Base-by-base conservation (phyloP, 2,113 vertebrate genomes). In the Pituophis catenifer region DNA sequence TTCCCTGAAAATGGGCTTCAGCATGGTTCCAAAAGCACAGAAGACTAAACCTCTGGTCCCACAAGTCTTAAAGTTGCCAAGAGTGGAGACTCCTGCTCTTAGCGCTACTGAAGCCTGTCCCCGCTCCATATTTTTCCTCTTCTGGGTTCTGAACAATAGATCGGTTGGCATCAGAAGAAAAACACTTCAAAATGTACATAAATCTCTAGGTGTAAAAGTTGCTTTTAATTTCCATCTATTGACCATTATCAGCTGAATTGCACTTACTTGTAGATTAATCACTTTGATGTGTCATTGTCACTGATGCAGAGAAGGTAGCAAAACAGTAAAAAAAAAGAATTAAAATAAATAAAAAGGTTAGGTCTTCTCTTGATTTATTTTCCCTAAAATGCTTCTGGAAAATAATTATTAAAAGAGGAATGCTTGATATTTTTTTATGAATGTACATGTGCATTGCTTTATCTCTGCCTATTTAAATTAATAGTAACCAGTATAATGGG, bases 381-480 rank as follows among this genome's bases (percentile, higher is more conserved):
- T 53, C 17, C 26, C 48, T 50, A 59, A 59, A 87, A 87, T 52
- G 26, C 57, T 53, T 62, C 8, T 53, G 11, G 9, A 88, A 53
- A 62, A 88, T 33, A 55, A 52, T 29, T 44, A 58, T 59, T 52
- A 33, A 29, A n/a, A 62, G 33, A 59, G 13, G 5, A 70, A 26
- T 26, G 21, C 7, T 70, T 13, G 2, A 19, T 55, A 2, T 26
- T 6, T 59, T 70, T 89, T 92, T 54, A 48, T 29, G 54, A 11
- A 54, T 54, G 21, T 38, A 44, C 75, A 81, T 54, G 1, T 38
- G 12, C n/a, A 70, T 17, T 26, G 59, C 53, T 90, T 55, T 65
- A 92, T 38, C 33, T 87, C 57, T 88, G 21, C n/a, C 62, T 26
- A 70, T 92, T 92, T 92, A 88, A 70, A 92, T 88, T 70, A 89